Conservation (phyloP, 2,797 vertebrate species). For the Muscicapa striata region DNA sequence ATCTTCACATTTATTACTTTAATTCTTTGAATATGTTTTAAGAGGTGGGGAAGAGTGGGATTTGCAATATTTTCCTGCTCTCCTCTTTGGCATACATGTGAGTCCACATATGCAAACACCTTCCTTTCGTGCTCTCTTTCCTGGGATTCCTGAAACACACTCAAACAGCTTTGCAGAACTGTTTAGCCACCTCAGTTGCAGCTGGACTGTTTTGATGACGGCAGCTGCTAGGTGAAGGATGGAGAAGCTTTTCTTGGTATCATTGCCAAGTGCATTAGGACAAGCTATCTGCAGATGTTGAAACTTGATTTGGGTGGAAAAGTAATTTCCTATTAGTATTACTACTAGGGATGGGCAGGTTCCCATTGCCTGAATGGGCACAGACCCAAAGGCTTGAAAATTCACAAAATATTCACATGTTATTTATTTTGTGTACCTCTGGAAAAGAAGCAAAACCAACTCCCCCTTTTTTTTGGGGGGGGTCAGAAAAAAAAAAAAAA, state of each 20-base stretch:
- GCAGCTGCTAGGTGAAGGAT: constrained; percentile 39
- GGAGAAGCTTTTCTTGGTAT: background rate
- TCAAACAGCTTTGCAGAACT: constrained; percentile 10
- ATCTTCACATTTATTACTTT: constrained; percentile 1
- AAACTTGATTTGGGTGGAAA: constrained; percentile 23
- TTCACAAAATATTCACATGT: background rate
- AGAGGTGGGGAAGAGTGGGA: background rate
- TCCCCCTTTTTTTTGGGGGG: no score
- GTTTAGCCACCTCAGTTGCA: background rate
- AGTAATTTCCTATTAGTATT: constrained; percentile 4
- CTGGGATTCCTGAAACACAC: constrained; percentile 5
- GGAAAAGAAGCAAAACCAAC: background rate
- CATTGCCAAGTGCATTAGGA: background rate
- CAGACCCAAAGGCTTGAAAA: background rate
- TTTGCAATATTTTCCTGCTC: background rate
- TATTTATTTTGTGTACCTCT: background rate
- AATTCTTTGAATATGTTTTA: constrained; percentile 18
- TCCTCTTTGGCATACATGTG: background rate
- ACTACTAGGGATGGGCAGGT: background rate
- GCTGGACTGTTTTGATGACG: background rate
- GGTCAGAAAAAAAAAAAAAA: no score
- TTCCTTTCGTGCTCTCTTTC: background rate
- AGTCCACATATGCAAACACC: background rate
- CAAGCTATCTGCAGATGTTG: constrained; percentile 37
- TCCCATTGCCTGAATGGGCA: background rate